Conservation (phyloP, 2,797 vertebrate species). For the Nannoperca australis region DNA sequence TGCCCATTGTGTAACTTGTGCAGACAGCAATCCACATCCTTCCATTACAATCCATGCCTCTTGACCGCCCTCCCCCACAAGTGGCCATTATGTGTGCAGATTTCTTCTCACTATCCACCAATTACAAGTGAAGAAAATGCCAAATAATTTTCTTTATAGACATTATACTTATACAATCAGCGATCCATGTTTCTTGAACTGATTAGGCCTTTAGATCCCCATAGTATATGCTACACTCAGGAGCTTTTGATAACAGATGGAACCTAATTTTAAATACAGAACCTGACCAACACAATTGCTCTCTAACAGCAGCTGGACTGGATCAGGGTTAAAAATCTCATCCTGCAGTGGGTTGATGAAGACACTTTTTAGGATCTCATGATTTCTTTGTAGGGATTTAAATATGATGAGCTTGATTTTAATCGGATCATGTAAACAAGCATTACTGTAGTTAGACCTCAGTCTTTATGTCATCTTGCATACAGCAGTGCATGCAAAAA, state of each 20-base stretch:
- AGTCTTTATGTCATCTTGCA: conserved; percentile 5
- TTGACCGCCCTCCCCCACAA: conserved; percentile 35
- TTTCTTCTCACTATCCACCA: conserved; percentile 17
- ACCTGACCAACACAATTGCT: neutral
- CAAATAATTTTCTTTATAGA: conserved; percentile 1
- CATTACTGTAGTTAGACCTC: neutral
- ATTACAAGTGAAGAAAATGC: conserved; percentile 12
- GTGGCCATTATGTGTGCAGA: conserved; percentile 36
- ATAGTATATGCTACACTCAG: conserved; percentile 2
- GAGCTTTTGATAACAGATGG: conserved; percentile 28
- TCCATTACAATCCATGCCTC: conserved; percentile 24
- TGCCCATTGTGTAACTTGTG: conserved; percentile 32
- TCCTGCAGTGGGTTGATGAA: neutral
- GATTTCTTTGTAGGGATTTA: conserved; percentile 1
- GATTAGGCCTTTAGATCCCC: conserved; percentile 22
- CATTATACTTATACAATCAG: conserved; percentile 9
- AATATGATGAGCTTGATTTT: conserved; percentile 1
- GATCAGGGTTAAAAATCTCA: conserved; percentile 14
- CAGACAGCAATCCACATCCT: conserved; percentile 21
- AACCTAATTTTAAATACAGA: conserved; percentile 36
- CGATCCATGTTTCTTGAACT: conserved; percentile 6
- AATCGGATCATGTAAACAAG: conserved; percentile 14
- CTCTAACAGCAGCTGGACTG: neutral
- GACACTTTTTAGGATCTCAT: conserved; percentile 13
- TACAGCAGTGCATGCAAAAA: neutral